Evolutionary conservation across 2,888 invertebrate genomes (phyloP).

Genomic region (Tetanocera ferruginea): DNA sequence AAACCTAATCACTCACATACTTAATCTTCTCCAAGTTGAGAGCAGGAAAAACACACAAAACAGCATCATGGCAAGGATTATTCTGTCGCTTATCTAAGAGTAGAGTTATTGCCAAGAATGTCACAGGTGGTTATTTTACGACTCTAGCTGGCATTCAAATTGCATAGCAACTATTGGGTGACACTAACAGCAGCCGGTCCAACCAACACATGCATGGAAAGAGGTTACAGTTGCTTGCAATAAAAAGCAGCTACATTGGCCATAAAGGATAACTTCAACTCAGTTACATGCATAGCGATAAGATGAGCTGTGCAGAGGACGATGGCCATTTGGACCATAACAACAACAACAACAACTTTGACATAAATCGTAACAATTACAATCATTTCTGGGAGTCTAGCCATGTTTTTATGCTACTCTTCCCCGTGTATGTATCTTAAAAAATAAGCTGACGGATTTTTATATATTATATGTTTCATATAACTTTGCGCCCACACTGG

Average conservation of each 20-base stretch:
- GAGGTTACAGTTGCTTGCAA: conserved; percentile 6
- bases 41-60: background rate
- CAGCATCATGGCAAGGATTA: background rate
- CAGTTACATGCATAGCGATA: background rate
- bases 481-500: too few relatives aligned
- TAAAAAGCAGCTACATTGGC: background rate
- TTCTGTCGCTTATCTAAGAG: conserved; percentile 10
- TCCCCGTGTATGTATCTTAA: too few relatives aligned
- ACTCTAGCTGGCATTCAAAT: conserved; percentile 13
- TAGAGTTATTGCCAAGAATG: conserved; percentile 26
- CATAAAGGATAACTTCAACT: conserved; percentile 7
- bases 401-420: background rate
- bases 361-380: conserved; percentile 2
- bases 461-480: too few relatives aligned
- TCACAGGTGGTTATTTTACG: conserved; percentile 30
- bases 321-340: background rate
- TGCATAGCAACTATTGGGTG: background rate
- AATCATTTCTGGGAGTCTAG: background rate
- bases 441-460: too few relatives aligned
- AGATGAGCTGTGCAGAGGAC: background rate
- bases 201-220: background rate
- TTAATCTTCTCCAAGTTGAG: background rate
- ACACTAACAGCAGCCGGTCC: background rate
- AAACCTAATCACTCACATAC: too few relatives aligned
- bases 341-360: background rate